phyloP scores from a whole-genome alignment of 1,140 invertebrate species.

The Geopemphigus sp. region DNA sequence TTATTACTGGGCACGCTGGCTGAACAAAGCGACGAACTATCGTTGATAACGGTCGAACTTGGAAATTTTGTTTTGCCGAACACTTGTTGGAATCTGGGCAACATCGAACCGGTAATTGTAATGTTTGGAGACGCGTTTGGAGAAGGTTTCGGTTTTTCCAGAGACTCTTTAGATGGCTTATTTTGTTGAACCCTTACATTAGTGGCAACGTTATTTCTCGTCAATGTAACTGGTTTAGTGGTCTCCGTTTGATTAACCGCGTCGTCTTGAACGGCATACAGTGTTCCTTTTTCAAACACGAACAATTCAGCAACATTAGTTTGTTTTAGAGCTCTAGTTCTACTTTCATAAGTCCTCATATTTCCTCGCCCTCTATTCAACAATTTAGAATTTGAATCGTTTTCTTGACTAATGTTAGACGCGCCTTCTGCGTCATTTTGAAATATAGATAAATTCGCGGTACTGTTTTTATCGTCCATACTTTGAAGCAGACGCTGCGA shows the following conservation, averaged over 20 bases:
- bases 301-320: constrained; percentile 43
- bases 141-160: constrained; percentile 15
- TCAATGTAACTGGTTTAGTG: neutral
- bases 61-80: constrained; percentile 65
- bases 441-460: neutral
- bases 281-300: constrained; percentile 40
- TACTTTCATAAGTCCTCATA: constrained; percentile 46
- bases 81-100: constrained; percentile 77
- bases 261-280: constrained; percentile 42
- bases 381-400: neutral
- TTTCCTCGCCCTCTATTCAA: neutral
- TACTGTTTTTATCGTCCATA: constrained; percentile 20
- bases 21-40: constrained; percentile 14
- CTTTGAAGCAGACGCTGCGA: constrained; percentile 31
- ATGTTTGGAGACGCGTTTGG: constrained; percentile 28
- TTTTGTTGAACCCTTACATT: constrained; percentile 15
- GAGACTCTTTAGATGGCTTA: neutral
- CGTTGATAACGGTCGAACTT: constrained; percentile 34
- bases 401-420: neutral
- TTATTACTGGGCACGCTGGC: neutral
- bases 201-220: neutral
- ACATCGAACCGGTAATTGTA: constrained; percentile 50
- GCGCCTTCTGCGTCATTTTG: constrained; percentile 2
- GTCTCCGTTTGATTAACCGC: neutral
- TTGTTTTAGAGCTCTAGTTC: constrained; percentile 45